phyloP scores from a whole-genome alignment of 2,797 vertebrate genomes.

The Momotus momota region DNA sequence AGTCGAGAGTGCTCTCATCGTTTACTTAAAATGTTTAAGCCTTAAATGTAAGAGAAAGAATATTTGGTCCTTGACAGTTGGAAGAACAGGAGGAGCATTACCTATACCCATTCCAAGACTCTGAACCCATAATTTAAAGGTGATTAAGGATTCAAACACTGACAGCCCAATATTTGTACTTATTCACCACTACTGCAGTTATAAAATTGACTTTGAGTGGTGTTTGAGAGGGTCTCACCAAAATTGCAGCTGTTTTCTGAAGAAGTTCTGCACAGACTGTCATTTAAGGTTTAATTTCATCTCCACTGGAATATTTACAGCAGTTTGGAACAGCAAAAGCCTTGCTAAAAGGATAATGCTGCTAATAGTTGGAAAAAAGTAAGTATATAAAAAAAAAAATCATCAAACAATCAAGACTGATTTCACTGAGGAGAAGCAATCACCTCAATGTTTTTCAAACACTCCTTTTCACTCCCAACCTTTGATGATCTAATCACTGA shows the following conservation, averaged over 20 bases:
- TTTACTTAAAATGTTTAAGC: neutral
- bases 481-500: conserved; percentile 33
- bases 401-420: neutral
- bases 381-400: neutral
- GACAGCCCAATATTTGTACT: neutral
- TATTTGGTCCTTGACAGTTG: neutral
- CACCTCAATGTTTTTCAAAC: conserved; percentile 1
- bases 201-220: neutral
- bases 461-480: neutral
- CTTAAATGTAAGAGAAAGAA: neutral
- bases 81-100: neutral
- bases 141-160: neutral
- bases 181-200: neutral
- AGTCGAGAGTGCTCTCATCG: neutral
- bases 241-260: neutral
- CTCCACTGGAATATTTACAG: neutral
- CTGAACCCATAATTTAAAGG: neutral
- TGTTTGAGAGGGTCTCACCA: neutral
- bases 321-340: neutral
- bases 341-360: neutral
- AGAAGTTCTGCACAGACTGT: neutral
- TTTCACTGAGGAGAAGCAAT: conserved; percentile 27
- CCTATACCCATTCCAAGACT: neutral
- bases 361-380: neutral
- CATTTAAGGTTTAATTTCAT: neutral